phyloP scores from a whole-genome alignment of 2,113 vertebrate species.

The Corvus moneduloides region DNA sequence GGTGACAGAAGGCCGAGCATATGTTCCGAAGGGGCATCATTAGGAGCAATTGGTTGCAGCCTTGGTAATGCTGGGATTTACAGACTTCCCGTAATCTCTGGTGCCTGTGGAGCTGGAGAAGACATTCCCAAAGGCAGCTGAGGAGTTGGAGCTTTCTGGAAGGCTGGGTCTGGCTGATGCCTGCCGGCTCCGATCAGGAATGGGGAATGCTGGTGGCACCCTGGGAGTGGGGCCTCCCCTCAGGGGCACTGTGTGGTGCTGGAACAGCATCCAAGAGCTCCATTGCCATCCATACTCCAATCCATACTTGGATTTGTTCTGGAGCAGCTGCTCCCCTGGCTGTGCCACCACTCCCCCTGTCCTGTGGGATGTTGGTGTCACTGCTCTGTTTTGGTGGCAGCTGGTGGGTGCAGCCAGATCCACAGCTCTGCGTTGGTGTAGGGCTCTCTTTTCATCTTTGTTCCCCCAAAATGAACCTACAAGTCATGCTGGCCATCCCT shows the following conservation, averaged over 20 bases:
- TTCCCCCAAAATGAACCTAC: not conserved
- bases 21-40: not conserved
- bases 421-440: not conserved
- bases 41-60: not conserved
- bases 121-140: not conserved
- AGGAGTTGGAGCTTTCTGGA: not conserved
- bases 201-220: not conserved
- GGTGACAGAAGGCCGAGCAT: not conserved
- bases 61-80: not conserved
- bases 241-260: not conserved
- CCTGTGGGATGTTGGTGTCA: not conserved
- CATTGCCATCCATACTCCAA: rapidly evolving
- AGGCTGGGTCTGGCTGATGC: not conserved
- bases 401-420: not conserved
- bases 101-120: not conserved
- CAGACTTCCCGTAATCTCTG: not conserved
- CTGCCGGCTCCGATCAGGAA: rapidly evolving
- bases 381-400: not conserved
- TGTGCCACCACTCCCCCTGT: not conserved
- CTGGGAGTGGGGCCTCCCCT: not conserved
- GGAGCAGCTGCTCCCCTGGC: rapidly evolving
- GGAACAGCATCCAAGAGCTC: not conserved
- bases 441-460: not conserved
- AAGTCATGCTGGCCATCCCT: not conserved
- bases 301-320: rapidly evolving